phyloP scores from a whole-genome alignment of 2,113 vertebrate species.

The Semnopithecus entellus region DNA sequence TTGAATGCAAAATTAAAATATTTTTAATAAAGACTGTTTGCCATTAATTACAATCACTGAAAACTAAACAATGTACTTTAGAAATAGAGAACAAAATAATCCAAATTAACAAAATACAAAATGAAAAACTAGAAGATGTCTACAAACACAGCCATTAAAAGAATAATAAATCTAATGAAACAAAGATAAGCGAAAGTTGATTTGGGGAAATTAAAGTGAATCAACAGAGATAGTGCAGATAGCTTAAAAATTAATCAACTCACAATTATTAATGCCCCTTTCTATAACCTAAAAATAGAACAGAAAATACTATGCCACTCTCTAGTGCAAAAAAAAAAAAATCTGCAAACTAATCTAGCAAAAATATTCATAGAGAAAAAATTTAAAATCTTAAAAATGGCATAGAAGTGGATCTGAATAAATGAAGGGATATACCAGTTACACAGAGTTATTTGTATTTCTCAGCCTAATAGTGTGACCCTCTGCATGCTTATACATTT shows the following conservation, averaged over 20 bases:
- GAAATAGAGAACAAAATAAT: background rate
- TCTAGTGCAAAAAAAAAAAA: background rate
- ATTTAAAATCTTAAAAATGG: background rate
- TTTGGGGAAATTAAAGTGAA: background rate
- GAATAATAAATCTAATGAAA: background rate
- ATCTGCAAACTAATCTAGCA: background rate
- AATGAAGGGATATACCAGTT: background rate
- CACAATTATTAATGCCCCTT: background rate
- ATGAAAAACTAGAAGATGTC: background rate
- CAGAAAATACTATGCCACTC: background rate
- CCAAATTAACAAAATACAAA: constrained; percentile 26
- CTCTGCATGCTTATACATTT: background rate
- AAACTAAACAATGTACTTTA: background rate
- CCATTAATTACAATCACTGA: background rate
- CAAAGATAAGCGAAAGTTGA: background rate
- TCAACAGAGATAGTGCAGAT: background rate
- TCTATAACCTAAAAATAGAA: background rate
- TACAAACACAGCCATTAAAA: background rate
- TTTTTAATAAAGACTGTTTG: background rate
- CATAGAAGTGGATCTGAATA: background rate
- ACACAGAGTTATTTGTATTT: background rate
- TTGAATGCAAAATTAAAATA: background rate
- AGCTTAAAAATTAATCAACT: background rate
- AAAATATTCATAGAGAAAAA: background rate
- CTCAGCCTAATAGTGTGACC: background rate